Evolutionary conservation across 2,888 invertebrate genomes (phyloP).

Genomic region (Calephelis perditalis): DNA sequence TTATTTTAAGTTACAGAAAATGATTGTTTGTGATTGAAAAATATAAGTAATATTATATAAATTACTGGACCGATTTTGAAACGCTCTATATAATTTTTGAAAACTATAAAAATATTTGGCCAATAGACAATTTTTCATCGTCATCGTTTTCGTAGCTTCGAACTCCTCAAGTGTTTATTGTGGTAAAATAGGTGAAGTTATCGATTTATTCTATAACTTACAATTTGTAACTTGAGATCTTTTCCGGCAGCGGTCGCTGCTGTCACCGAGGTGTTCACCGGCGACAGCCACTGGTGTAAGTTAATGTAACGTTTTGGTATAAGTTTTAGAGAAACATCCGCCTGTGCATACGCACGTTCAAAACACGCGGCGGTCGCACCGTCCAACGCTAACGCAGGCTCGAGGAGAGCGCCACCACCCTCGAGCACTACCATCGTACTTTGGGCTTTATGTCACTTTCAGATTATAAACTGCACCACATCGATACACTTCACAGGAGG

Average conservation of each 20-base stretch:
- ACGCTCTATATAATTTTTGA: no score
- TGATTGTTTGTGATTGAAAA: no score
- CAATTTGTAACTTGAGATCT: constrained; percentile 89
- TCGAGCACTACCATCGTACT: constrained; percentile 72
- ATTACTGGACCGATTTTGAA: no score
- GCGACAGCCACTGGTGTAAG: constrained; percentile 93
- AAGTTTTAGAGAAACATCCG: constrained; percentile 91
- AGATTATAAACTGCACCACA: constrained; percentile 41
- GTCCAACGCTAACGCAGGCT: constrained; percentile 84
- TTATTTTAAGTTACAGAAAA: no score
- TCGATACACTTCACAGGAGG: constrained; percentile 48
- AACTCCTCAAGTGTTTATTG: neutral
- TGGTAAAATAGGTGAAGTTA: neutral
- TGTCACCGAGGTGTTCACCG: constrained; percentile 79
- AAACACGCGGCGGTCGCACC: constrained; percentile 83
- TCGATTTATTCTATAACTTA: constrained; percentile 49
- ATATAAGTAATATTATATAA: no score
- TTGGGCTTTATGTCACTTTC: constrained; percentile 27
- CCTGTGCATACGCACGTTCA: constrained; percentile 88
- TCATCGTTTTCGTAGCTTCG: no score
- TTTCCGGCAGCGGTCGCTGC: constrained; percentile 80
- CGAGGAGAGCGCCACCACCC: constrained; percentile 69
- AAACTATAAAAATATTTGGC: no score
- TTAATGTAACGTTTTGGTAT: constrained; percentile 94
- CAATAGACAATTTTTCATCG: no score